These are phyloP conservation scores for Drosophila nr. medialis DNA, from an alignment of 2,888 invertebrate species.

Conservation along the genomic window DNA sequence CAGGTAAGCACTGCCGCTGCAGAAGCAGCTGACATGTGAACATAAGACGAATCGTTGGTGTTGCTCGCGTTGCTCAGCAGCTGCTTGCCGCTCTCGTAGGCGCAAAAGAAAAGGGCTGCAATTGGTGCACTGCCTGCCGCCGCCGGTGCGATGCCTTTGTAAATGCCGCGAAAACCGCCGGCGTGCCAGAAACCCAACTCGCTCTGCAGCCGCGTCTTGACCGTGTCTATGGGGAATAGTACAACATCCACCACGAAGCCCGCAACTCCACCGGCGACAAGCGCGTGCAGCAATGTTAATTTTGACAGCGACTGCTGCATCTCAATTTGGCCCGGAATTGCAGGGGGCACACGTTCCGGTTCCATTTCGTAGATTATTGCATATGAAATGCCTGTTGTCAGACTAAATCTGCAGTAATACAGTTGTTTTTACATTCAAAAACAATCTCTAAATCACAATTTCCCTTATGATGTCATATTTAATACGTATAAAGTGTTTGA, in stretches of 20 bases:
- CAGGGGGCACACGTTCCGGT: conserved; percentile 40
- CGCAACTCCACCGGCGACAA: conserved; percentile 91
- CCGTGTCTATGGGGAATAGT: conserved; percentile 96
- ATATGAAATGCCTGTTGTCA: conserved; percentile 7
- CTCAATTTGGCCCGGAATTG: conserved; percentile 19
- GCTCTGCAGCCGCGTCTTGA: conserved; percentile 97
- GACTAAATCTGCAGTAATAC: conserved; percentile 27
- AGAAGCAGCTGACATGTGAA: conserved; percentile 93
- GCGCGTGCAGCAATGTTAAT: conserved; percentile 57
- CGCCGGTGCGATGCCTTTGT: conserved; percentile 92
- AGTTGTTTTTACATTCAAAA: conserved; percentile 28
- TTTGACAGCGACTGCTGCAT: conserved; percentile 42
- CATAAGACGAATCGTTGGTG: conserved; percentile 86
- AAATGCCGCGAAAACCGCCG: conserved; percentile 94
- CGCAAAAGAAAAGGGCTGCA: conserved; percentile 94
- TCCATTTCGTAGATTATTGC: conserved; percentile 35
- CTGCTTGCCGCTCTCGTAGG: conserved; percentile 92
- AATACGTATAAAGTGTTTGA: neutral
- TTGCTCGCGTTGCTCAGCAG: conserved; percentile 74
- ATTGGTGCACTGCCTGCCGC: conserved; percentile 93
- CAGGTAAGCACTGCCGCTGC: conserved; percentile 95
- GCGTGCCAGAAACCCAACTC: conserved; percentile 93
- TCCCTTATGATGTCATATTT: neutral
- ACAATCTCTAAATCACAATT: conserved; percentile 35
- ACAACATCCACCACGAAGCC: conserved; percentile 95